Percentiles rank a stretch among this genome's conserved stretches.
These are phyloP conservation scores for Nyctibius grandis DNA, from an alignment of 2,797 vertebrate species.

Conservation along the genomic window DNA sequence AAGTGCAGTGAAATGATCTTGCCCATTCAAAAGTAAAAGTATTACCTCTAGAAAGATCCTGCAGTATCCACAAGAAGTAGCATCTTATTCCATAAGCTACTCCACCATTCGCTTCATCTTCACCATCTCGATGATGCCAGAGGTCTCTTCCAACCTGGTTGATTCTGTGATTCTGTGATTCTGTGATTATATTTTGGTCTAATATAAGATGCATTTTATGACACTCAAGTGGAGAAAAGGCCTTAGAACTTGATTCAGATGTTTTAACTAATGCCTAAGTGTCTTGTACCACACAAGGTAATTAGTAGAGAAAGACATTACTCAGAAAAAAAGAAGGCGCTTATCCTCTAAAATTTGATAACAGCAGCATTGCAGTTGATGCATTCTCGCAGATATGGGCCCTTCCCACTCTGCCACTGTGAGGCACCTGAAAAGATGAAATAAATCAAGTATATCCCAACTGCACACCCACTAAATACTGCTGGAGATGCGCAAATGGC, in stretches of 20 bases:
- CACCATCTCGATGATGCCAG: no score
- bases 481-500: background rate
- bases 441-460: background rate
- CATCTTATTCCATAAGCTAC: background rate
- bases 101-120: background rate
- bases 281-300: background rate
- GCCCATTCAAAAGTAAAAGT: background rate
- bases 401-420: background rate
- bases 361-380: background rate
- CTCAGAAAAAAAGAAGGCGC: background rate
- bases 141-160: no score
- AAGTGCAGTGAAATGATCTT: background rate
- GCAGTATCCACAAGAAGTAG: background rate
- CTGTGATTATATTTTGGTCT: background rate
- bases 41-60: background rate
- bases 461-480: background rate
- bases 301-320: background rate
- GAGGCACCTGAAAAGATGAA: background rate
- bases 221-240: background rate
- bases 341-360: background rate
- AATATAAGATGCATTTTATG: background rate
- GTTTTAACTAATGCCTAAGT: background rate
- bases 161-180: no score
- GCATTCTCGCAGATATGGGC: background rate
- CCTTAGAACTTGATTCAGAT: background rate